Percentiles rank a stretch among this genome's conserved stretches.
These are phyloP conservation scores for Pachypanchax playfairii DNA, from an alignment of 2,113 vertebrate genomes.

Conservation along the genomic window DNA sequence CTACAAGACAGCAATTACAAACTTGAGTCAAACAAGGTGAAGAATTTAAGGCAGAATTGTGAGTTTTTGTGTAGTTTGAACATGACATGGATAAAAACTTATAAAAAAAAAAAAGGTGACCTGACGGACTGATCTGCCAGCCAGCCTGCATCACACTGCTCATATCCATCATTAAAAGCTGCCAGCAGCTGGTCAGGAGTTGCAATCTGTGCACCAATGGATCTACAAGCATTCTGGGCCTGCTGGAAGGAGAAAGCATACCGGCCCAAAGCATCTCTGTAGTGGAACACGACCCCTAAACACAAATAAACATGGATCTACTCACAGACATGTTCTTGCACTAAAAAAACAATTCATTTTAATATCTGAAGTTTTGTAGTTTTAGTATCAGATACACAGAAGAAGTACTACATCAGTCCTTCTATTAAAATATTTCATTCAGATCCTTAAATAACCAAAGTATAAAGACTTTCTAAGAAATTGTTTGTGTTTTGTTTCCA, in stretches of 20 bases:
- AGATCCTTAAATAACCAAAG: too few species aligned
- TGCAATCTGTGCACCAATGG: slow-evolving; percentile 87
- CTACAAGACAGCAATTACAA: background rate
- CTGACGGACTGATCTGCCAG: slow-evolving; percentile 94
- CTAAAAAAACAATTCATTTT: background rate
- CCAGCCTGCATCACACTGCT: slow-evolving; percentile 96
- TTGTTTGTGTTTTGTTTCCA: too few species aligned
- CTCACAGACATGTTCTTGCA: background rate
- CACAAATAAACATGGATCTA: slow-evolving; percentile 11
- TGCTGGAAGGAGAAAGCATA: slow-evolving; percentile 87
- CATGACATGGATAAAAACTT: background rate
- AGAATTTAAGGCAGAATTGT: background rate
- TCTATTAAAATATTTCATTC: too few species aligned
- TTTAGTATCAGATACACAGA: background rate
- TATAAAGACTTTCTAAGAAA: too few species aligned
- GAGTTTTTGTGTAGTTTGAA: slow-evolving; percentile 1
- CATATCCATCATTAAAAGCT: slow-evolving; percentile 88
- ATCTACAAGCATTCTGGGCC: slow-evolving; percentile 85
- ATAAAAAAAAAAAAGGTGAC: slow-evolving; percentile 63
- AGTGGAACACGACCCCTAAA: slow-evolving; percentile 94
- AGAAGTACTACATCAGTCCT: too few species aligned
- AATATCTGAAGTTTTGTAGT: too few species aligned
- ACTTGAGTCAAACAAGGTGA: background rate
- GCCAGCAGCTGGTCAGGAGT: slow-evolving; percentile 90
- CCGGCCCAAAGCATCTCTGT: slow-evolving; percentile 87